Base-by-base conservation (phyloP, 2,113 vertebrate species). In the Gobius niger region DNA sequence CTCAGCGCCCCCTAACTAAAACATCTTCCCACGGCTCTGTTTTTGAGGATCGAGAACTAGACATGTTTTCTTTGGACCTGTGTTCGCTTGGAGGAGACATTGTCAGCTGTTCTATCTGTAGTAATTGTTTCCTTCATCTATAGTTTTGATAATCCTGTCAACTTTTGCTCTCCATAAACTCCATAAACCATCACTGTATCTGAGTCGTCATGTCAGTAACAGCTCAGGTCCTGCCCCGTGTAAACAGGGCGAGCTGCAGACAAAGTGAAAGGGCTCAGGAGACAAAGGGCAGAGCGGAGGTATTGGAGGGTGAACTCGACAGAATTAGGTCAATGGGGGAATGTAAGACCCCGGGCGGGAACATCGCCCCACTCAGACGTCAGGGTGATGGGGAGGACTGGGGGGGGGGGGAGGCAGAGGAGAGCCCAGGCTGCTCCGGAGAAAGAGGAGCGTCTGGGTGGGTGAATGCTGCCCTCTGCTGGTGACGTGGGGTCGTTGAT, bases 241-340 rank as follows among this genome's bases (percentile, higher is more conserved):
- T 64, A 46, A 24, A 51, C 50, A 9, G 18, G 50, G 66, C 47
- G 44, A 70, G 54, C 6, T 15, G 56, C 5, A 34, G 24, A 34
- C 24, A 68, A 68, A 24, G 15, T 73, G 53, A 63, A 18, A 65
- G 24, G 42, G 57, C 42, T 49, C 51, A 49, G 74, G 52, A 47
- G 61, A 4, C 41, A 47, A 60, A 53, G 60, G 72, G 66, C 16
- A n/a, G 70, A n/a, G 56, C 57, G 62, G 80, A 78, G 72, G 78
- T 68, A 12, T 16, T 50, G 67, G 63, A 66, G 76, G 75, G 65
- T 54, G 74, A 76, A 74, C 14, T 63, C 70, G 60, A 86, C 77
- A 78, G 87, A 92, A 91, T 85, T 88, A 91, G 91, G 90, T 92
- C 89, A 92, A 51, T 18, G 76, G 76, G 71, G 75, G 89, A 62